Conservation (phyloP, 2,888 invertebrate species). For the Campoplex capitator region DNA sequence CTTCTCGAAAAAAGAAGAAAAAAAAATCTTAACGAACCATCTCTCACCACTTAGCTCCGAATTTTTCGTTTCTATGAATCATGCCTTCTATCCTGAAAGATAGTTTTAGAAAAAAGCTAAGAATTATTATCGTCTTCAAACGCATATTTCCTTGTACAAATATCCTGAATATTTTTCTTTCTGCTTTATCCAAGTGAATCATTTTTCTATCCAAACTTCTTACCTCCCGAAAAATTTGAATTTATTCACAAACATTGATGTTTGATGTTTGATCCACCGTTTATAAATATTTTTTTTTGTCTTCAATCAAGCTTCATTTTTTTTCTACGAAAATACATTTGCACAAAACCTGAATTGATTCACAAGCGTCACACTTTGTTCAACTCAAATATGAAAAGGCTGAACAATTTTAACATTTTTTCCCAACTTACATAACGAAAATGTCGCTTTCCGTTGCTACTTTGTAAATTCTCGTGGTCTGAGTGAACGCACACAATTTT, state of each 20-base stretch:
- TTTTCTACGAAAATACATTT: neutral
- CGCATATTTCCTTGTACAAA: neutral
- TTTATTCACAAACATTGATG: neutral
- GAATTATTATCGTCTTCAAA: neutral
- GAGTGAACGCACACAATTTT: neutral
- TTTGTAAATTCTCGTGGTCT: neutral
- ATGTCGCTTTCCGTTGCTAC: neutral
- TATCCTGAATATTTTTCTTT: neutral
- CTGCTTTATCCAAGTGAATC: neutral
- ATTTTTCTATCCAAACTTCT: neutral
- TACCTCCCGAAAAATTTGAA: neutral
- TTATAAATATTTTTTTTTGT: neutral
- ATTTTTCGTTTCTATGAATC: neutral
- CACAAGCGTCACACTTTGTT: too few species aligned
- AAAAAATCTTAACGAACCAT: slow-evolving; percentile 18
- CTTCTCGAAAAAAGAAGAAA: slow-evolving; percentile 10
- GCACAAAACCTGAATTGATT: too few species aligned
- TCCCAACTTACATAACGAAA: neutral
- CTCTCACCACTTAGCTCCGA: neutral
- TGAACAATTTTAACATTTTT: neutral
- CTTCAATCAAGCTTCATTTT: neutral
- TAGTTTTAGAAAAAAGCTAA: neutral
- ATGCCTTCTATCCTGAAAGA: neutral
- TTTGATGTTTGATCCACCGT: too few species aligned
- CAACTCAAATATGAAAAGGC: too few species aligned